Percentiles rank a stretch among this genome's conserved stretches.
phyloP scores from a whole-genome alignment of 2,888 invertebrate genomes.

The Lottia gigantea region DNA sequence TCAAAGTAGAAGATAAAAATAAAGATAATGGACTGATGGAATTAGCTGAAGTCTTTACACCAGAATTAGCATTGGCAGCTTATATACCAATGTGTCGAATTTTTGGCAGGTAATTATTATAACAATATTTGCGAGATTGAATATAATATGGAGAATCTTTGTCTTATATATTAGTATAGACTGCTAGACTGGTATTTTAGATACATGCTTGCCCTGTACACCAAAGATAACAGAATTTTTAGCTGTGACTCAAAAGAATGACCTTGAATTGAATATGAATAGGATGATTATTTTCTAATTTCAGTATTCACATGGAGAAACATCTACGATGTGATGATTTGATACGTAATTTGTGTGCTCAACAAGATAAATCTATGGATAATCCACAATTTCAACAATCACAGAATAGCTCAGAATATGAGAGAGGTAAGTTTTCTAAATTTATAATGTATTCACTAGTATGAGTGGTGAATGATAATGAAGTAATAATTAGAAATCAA shows the following conservation, averaged over 20 bases:
- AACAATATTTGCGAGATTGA: too few species aligned
- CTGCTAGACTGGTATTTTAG: too few species aligned
- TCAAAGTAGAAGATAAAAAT: constrained; percentile 27
- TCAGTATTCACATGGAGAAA: constrained; percentile 68
- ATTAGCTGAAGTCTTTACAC: constrained; percentile 83
- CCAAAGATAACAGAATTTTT: too few species aligned
- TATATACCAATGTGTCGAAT: constrained; percentile 74
- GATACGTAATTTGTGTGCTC: constrained; percentile 81
- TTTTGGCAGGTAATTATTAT: constrained; percentile 65
- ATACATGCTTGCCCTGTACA: too few species aligned
- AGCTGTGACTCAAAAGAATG: too few species aligned
- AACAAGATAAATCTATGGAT: constrained; percentile 71
- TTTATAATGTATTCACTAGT: too few species aligned
- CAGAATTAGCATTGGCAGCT: constrained; percentile 84
- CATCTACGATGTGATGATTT: constrained; percentile 77
- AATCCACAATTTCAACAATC: constrained; percentile 5
- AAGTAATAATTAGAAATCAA: too few species aligned
- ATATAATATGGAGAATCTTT: too few species aligned
- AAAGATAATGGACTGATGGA: constrained; percentile 73
- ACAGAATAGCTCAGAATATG: background rate
- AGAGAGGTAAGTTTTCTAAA: background rate
- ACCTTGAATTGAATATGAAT: background rate
- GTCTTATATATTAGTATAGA: too few species aligned
- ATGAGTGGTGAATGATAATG: too few species aligned
- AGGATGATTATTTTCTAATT: constrained; percentile 17